Conservation (phyloP, 2,888 invertebrate species). For the Petrophora chlorosata region DNA sequence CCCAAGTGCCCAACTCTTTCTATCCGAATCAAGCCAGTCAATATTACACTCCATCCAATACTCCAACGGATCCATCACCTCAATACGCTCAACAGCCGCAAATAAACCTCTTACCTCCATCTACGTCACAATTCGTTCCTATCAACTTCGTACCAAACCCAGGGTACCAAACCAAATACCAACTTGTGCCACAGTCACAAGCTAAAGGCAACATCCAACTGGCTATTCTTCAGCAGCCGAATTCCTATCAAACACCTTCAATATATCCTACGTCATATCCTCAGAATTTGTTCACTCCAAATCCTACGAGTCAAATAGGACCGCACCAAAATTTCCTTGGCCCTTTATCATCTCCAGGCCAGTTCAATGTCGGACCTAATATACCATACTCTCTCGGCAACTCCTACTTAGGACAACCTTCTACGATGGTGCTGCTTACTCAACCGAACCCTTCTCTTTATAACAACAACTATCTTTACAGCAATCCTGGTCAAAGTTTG, state of each 20-base stretch:
- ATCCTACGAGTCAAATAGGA: constrained; percentile 45
- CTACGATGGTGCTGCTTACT: constrained; percentile 65
- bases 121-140: constrained; percentile 65
- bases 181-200: constrained; percentile 69
- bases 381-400: constrained; percentile 55
- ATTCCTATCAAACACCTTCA: constrained; percentile 45
- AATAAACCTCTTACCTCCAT: constrained; percentile 55
- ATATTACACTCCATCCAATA: constrained; percentile 58
- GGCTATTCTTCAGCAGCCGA: constrained; percentile 62
- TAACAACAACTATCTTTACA: constrained; percentile 63
- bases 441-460: constrained; percentile 67
- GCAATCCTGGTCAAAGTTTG: constrained; percentile 63
- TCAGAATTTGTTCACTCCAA: constrained; percentile 55
- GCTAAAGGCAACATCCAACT: constrained; percentile 64
- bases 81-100: constrained; percentile 50
- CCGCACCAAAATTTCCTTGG: constrained; percentile 51
- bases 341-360: constrained; percentile 50
- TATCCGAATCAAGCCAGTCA: constrained; percentile 69
- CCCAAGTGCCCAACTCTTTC: constrained; percentile 66
- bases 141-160: constrained; percentile 68
- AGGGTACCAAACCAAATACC: constrained; percentile 76
- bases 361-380: constrained; percentile 57
- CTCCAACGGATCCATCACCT: constrained; percentile 48
- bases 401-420: constrained; percentile 63
- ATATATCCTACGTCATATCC: constrained; percentile 46